Evolutionary conservation across 2,797 vertebrate genomes (phyloP).

Genomic region (Poecile montanus): DNA sequence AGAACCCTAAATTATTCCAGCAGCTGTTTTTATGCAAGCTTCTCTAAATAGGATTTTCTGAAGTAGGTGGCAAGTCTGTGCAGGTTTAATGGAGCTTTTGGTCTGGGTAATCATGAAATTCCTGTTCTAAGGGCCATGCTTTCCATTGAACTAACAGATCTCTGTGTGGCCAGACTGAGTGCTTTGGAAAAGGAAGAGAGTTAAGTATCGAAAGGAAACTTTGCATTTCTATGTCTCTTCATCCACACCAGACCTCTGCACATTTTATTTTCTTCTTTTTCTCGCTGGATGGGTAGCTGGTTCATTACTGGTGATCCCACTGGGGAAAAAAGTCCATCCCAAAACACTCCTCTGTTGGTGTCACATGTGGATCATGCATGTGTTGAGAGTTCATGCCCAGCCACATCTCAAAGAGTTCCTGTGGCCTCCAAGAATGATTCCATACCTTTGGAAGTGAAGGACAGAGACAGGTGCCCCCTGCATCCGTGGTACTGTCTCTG

Average conservation of each 20-base stretch:
- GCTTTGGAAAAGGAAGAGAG: slow-evolving; percentile 48
- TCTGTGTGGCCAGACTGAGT: slow-evolving; percentile 44
- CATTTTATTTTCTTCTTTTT: neutral
- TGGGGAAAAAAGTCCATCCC: neutral
- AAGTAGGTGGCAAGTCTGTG: neutral
- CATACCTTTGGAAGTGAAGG: fast-evolving
- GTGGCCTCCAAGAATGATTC: neutral
- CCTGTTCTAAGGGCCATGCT: slow-evolving; percentile 29
- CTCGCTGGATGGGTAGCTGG: neutral
- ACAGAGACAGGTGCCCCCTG: neutral
- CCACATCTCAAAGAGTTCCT: neutral
- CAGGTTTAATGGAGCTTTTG: neutral
- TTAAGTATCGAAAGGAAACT: slow-evolving; percentile 28
- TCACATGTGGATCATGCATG: neutral
- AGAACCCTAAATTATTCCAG: neutral
- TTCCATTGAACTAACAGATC: slow-evolving; percentile 52
- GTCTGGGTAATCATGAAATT: neutral
- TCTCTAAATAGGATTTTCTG: neutral
- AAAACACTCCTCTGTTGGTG: neutral
- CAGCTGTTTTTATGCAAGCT: neutral
- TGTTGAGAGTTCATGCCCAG: neutral
- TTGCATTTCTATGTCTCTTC: neutral
- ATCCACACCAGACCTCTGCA: neutral
- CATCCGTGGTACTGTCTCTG: neutral
- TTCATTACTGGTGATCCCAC: neutral